Conservation (phyloP, 2,888 invertebrate genomes). For the Euzetes globulus region DNA sequence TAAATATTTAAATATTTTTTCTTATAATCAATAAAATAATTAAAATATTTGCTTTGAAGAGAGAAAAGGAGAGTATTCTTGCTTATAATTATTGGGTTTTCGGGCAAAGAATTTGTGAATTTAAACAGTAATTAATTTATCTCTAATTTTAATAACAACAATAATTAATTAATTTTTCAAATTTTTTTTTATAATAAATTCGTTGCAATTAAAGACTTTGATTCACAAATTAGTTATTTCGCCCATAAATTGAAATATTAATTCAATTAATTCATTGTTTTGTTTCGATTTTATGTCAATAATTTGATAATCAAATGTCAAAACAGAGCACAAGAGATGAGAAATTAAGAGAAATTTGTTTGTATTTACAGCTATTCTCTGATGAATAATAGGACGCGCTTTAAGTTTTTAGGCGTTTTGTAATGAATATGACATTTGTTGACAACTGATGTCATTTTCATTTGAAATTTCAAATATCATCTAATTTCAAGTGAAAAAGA, state of each 20-base stretch:
- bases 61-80: not conserved
- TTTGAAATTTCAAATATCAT: no score
- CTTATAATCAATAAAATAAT: not conserved
- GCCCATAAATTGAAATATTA: not conserved
- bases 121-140: not conserved
- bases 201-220: constrained; percentile 23
- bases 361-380: no score
- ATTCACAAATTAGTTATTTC: constrained; percentile 23
- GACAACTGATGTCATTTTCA: no score
- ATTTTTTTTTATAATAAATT: constrained; percentile 7
- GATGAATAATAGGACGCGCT: no score
- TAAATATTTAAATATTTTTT: not conserved
- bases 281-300: not conserved
- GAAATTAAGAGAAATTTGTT: no score
- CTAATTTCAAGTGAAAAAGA: no score
- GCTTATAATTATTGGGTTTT: not conserved
- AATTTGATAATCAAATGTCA: not conserved
- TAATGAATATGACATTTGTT: no score
- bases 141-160: not conserved
- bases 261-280: not conserved
- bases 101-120: constrained; percentile 20
- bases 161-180: not conserved
- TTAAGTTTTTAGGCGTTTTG: no score
- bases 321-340: constrained; percentile 5
- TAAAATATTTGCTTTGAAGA: not conserved